phyloP scores from a whole-genome alignment of 2,888 invertebrate genomes.

The Escarpia spicata region DNA sequence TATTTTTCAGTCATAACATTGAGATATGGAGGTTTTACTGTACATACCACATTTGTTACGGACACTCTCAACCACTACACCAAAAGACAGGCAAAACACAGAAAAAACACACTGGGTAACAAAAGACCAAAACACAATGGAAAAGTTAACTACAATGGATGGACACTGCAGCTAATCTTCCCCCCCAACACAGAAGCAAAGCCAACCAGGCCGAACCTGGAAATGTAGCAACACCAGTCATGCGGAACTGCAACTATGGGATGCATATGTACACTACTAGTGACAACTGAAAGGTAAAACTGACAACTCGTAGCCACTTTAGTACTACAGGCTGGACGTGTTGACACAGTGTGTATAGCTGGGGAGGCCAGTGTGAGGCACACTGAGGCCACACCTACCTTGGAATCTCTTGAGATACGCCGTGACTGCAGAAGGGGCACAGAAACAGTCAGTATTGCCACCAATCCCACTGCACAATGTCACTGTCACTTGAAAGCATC shows the following conservation, averaged over 20 bases:
- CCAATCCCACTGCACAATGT: neutral
- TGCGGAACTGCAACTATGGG: neutral
- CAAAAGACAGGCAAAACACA: neutral
- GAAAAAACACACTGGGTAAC: neutral
- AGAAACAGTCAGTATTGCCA: conserved; percentile 1
- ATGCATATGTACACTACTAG: neutral
- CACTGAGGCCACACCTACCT: neutral
- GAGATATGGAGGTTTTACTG: neutral
- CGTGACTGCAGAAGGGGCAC: neutral
- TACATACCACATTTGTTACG: neutral
- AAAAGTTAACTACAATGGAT: neutral
- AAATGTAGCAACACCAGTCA: neutral
- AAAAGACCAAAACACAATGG: neutral
- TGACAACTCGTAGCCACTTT: neutral
- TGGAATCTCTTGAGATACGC: neutral
- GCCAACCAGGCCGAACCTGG: neutral
- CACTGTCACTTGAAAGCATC: neutral
- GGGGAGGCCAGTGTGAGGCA: neutral
- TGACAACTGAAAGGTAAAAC: neutral
- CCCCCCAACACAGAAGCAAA: neutral
- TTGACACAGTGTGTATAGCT: neutral
- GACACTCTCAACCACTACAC: neutral
- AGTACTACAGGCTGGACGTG: neutral
- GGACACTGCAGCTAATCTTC: neutral
- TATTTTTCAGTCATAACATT: neutral